Evolutionary conservation across 92 coral and sea anemone species (phyloP), one percentile per base, ranked within the genome.

Genomic region (Porites divaricata): DNA sequence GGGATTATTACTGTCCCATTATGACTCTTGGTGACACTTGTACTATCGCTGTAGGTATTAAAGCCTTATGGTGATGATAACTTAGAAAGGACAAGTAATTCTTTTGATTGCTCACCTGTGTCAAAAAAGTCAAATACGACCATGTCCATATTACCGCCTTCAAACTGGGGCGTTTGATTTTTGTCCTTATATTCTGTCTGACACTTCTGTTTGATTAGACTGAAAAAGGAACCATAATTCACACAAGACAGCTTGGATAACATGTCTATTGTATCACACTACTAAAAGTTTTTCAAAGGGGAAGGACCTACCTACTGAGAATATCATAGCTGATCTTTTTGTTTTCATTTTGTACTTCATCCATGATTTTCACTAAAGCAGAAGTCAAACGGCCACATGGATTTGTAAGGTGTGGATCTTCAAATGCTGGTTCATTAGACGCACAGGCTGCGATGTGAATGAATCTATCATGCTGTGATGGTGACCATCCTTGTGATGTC

Each of bases 401-500:
- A 21, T n/a, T 1, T 0, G 1, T 1, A 50, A 67, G 26, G 23
- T 63, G 25, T 9, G 0, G 8, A 41, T 6, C n/a, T 63, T 78
- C 83, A 14, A 16, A 64, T 2, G 62, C 83, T 15, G 1, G 48
- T 57, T 78, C 63, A 65, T 65, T 78, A 6, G 74, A 24, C 2
- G 22, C 6, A 65, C 83, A 22, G n/a, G 72, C 83, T 64, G 61
- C 72, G 0, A 78, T 78, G 45, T 20, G 45, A 23, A 78, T 49
- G 64, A 78, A 78, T 0, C 51, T 78, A 22, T 65, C 73, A 65
- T 14, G 26, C n/a, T 78, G 22, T 41, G 35, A 7, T 22, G 83
- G 83, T 15, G 48, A 20, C 83, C 83, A 78, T 13, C 83, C 83
- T 9, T 78, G 49, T 50, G 59, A 41, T 2, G 70, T 65, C 61